These are phyloP conservation scores for Helicoverpa armigera DNA, from an alignment of 1,140 invertebrate species.

Conservation along the genomic window DNA sequence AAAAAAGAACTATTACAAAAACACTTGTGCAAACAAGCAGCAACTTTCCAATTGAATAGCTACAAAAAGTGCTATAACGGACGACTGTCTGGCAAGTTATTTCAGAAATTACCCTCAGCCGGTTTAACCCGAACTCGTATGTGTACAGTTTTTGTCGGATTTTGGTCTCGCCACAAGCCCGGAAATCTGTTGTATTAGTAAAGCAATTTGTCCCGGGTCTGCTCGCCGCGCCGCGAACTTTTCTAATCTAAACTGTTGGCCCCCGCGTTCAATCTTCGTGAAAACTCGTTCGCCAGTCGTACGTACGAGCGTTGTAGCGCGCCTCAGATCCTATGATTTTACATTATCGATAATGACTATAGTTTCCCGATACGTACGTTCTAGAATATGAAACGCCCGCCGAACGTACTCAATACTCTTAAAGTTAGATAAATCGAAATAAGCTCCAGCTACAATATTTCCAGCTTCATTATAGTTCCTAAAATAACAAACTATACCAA, in stretches of 20 bases:
- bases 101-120: slow-evolving; percentile 38
- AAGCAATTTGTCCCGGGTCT: slow-evolving; percentile 78
- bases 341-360: slow-evolving; percentile 4
- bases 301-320: slow-evolving; percentile 22
- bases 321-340: not conserved
- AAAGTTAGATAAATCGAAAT: not conserved
- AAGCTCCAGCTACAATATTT: too few species aligned
- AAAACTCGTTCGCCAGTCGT: slow-evolving; percentile 67
- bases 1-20: slow-evolving; percentile 26
- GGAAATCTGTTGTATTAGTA: slow-evolving; percentile 83
- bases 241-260: slow-evolving; percentile 84
- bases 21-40: not conserved
- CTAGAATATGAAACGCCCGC: not conserved
- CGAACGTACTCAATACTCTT: not conserved
- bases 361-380: not conserved
- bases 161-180: slow-evolving; percentile 64
- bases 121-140: slow-evolving; percentile 22
- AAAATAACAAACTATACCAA: too few species aligned
- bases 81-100: slow-evolving; percentile 30
- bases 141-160: slow-evolving; percentile 69
- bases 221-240: slow-evolving; percentile 71
- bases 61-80: slow-evolving; percentile 39
- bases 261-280: slow-evolving; percentile 75
- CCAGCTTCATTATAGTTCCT: too few species aligned
- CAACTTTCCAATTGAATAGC: slow-evolving; percentile 32